Percentiles rank a stretch among this genome's conserved stretches.
phyloP scores from a whole-genome alignment of 2,113 vertebrate species.

The Cyprinodon brontotheroides region DNA sequence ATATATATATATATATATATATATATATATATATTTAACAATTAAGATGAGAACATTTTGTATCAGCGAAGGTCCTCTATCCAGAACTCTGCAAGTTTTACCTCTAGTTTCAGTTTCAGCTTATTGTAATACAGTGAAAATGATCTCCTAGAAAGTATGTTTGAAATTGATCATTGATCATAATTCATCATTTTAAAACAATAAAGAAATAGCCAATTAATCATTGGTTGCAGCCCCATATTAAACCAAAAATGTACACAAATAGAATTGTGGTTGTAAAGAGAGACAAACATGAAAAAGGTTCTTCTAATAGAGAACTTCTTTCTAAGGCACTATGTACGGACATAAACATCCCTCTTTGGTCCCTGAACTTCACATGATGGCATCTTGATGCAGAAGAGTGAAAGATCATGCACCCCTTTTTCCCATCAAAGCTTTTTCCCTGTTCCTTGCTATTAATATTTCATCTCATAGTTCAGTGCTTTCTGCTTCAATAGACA shows the following conservation, averaged over 20 bases:
- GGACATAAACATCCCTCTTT: constrained; percentile 23
- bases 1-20: too few relatives aligned
- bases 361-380: constrained; percentile 46
- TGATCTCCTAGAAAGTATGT: too few relatives aligned
- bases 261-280: background rate
- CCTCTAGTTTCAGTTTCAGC: too few relatives aligned
- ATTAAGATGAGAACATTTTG: too few relatives aligned
- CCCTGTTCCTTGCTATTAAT: constrained; percentile 73
- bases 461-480: constrained; percentile 80
- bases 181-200: too few relatives aligned
- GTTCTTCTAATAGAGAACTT: background rate
- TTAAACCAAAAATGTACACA: background rate
- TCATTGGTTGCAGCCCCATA: too few relatives aligned
- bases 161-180: too few relatives aligned
- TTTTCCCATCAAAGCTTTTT: constrained; percentile 63
- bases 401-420: constrained; percentile 69
- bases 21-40: too few relatives aligned
- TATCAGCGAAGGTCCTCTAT: too few relatives aligned
- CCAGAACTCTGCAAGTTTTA: too few relatives aligned
- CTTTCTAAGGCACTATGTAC: constrained; percentile 7
- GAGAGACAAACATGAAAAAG: background rate
- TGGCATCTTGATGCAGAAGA: constrained; percentile 51
- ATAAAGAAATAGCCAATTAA: too few relatives aligned
- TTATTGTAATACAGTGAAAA: too few relatives aligned
- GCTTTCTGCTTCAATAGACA: constrained; percentile 76